phyloP scores from a whole-genome alignment of 1,140 invertebrate genomes.

The Drosophila rhopaloa region DNA sequence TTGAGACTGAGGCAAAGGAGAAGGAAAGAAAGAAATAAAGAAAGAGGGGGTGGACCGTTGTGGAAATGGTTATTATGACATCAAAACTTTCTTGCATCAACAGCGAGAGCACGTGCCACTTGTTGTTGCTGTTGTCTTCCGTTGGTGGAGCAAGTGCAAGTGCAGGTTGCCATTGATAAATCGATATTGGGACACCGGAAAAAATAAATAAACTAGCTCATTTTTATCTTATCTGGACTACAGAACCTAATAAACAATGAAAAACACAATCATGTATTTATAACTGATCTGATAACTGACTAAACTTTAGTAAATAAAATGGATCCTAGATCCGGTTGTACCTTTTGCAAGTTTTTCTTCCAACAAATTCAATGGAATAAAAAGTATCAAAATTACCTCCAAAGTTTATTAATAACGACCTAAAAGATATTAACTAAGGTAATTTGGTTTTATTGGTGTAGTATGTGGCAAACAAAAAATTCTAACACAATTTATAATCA shows the following conservation, averaged over 20 bases:
- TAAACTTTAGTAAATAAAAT: no score
- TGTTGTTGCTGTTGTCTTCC: constrained; percentile 9
- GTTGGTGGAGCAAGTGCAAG: constrained; percentile 24
- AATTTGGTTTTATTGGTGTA: no score
- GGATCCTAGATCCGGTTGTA: no score
- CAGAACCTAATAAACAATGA: background rate
- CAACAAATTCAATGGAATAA: no score
- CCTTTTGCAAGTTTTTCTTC: no score
- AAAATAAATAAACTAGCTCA: background rate
- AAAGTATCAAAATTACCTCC: no score
- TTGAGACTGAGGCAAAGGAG: constrained; percentile 6
- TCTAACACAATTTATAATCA: no score
- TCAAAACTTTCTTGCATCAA: constrained; percentile 53
- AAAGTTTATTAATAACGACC: no score
- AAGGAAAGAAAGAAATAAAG: background rate
- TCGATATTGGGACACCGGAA: constrained; percentile 24
- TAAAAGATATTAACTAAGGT: no score
- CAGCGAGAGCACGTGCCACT: constrained; percentile 50
- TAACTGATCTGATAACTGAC: no score
- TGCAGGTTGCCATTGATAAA: constrained; percentile 26
- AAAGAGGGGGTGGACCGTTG: constrained; percentile 8
- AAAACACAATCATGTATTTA: background rate
- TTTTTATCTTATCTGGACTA: background rate
- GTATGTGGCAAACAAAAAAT: no score
- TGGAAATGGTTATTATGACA: constrained; percentile 64